Evolutionary conservation across 2,797 vertebrate genomes (phyloP).

Genomic region (Sebastolobus altivelis): DNA sequence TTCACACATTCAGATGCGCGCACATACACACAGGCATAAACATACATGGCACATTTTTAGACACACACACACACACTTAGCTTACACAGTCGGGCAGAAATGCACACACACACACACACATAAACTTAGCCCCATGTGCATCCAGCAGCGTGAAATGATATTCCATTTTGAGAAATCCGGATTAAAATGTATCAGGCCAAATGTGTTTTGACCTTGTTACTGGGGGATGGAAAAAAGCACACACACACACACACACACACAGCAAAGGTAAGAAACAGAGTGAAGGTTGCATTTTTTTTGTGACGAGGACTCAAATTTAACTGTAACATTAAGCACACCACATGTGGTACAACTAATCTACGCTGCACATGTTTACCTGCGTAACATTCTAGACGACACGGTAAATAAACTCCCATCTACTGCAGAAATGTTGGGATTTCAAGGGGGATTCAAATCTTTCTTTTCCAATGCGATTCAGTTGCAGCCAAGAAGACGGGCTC

Average conservation of each 20-base stretch:
- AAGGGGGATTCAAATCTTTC: conserved; percentile 43
- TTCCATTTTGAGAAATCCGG: conserved; percentile 85
- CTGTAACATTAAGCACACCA: conserved; percentile 31
- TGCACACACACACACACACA: conserved; percentile 34
- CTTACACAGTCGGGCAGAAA: conserved; percentile 40
- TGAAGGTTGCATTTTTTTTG: conserved; percentile 29
- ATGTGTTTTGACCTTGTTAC: conserved; percentile 85
- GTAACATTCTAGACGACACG: conserved; percentile 13
- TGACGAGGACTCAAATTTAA: conserved; percentile 15
- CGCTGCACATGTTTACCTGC: conserved; percentile 44
- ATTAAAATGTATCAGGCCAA: conserved; percentile 84
- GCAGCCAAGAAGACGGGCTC: conserved; percentile 48
- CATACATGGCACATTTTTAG: conserved; percentile 37
- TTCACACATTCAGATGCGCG: conserved; percentile 50
- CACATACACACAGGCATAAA: conserved; percentile 40
- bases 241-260: conserved; percentile 9
- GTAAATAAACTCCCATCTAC: conserved; percentile 45
- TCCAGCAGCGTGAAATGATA: conserved; percentile 82
- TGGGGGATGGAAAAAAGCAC: conserved; percentile 60
- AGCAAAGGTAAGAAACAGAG: conserved; percentile 48
- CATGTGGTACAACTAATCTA: conserved; percentile 42
- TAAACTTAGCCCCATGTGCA: conserved; percentile 69
- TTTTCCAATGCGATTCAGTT: conserved; percentile 45
- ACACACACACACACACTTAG: conserved; percentile 21
- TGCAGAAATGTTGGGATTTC: conserved; percentile 46